A percentile compares a stretch with the other conserved stretches of the same genome.
These are phyloP conservation scores for Mus caroli DNA, from an alignment of 2,797 vertebrate species.

Conservation along the genomic window DNA sequence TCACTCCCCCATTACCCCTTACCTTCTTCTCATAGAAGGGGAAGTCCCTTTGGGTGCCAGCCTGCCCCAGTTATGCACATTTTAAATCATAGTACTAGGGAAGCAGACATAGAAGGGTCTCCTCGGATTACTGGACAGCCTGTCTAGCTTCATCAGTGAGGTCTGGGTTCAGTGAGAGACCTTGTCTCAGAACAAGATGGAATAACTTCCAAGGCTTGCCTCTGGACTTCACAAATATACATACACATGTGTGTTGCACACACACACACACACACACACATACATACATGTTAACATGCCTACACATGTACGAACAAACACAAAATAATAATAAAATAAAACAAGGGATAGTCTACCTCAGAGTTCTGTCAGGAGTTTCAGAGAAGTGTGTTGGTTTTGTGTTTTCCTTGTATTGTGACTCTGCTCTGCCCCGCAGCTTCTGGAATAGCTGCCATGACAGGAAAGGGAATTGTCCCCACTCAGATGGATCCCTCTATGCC, in stretches of 20 bases:
- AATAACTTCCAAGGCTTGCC: neutral
- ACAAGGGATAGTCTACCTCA: neutral
- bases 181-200: neutral
- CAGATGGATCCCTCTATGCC: constrained; percentile 22
- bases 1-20: neutral
- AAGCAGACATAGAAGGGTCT: neutral
- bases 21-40: neutral
- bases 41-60: neutral
- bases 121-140: neutral
- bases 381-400: neutral
- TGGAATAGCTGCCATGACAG: neutral
- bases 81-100: neutral
- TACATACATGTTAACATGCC: too few relatives aligned
- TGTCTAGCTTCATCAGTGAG: neutral
- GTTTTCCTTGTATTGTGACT: neutral
- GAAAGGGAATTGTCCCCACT: constrained; percentile 10
- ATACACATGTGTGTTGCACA: neutral
- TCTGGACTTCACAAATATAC: neutral
- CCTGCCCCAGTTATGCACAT: neutral
- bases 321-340: neutral
- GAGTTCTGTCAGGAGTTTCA: neutral
- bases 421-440: neutral
- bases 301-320: neutral
- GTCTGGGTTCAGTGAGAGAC: neutral
- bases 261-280: neutral